Base-by-base conservation (phyloP, 2,113 vertebrate species). In the Nerophis lumbriciformis region DNA sequence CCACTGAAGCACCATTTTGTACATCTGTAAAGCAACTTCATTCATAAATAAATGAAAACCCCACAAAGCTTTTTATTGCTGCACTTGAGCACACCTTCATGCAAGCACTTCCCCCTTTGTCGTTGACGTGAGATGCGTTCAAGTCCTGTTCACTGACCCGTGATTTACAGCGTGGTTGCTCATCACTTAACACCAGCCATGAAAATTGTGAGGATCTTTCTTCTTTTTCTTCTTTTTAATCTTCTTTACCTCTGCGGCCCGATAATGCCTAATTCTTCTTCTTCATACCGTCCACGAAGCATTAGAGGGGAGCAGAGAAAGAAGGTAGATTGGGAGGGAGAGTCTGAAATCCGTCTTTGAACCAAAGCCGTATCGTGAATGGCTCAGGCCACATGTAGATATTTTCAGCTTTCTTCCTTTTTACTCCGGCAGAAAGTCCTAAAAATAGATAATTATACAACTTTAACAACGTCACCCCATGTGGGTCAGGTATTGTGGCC, bases 231-330 rank as follows among this genome's bases (percentile, higher is more conserved):
- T 45, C 68, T 72, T 56, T 78, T 69, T 85, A 86, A 86, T 86
- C 80, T 83, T 68, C 75, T 81, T 83, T 84, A 79, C 79, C 73
- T 83, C 78, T 61, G 51, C 77, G 76, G 38, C 52, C 80, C 72
- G 68, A 83, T 87, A 86, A 88, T 78, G 66, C 83, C 66, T 75
- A 71, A 71, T 79, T 82, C 67, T 65, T 83, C 71, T 79, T 82
- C 67, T 65, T 83, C 71, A 76, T 78, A 75, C 77, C 76, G 84
- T 79, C 73, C 79, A 68, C 55, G 61, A 56, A 72, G 73, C 15
- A 12, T 36, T 16, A 71, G 67, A 66, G 65, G 15, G 59, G 68
- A 45, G 45, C 64, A 60, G 15, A 42, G 64, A 42, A 48, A 4
- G 63, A n/a, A n/a, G 44, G 53, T 56, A 8, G 36, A n/a, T 42